Evolutionary conservation across 2,797 vertebrate genomes (phyloP), one percentile per base, ranked within the genome.

Genomic region (Enteromius radiatus): DNA sequence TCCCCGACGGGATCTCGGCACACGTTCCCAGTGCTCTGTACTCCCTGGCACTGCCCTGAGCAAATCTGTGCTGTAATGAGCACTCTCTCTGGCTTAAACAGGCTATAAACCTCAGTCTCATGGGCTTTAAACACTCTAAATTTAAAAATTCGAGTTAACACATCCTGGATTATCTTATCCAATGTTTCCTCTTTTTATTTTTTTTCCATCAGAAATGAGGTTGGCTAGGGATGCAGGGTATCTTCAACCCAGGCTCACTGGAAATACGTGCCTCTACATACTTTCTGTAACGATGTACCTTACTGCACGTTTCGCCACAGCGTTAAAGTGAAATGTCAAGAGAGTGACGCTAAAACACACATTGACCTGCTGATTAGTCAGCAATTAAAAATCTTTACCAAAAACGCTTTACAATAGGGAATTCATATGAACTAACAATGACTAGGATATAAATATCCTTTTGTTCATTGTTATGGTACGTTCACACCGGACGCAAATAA

Each of bases 31-130:
- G 11, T 65, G 65, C 54, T 70, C 11, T 45, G 19, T 52, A 26
- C 36, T 76, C 17, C 28, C 80, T 81, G 73, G 74, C 83, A 81
- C 59, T 78, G 63, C 28, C 38, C n/a, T 68, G 78, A 68, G 61
- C 61, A 79, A 68, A 67, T 21, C 43, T 69, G 9, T 54, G 59
- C 38, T 9, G n/a, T 73, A 77, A 80, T 63, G 49, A 83, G 67
- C 17, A 36, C 56, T 21, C 36, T 67, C 36, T 76, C 54, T 54
- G 36, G 28, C 5, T 59, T 45, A 19, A 61, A 56, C 67, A 12
- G n/a, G 12, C 52, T 69, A 38, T 43, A 23, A 49, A 33, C 38
- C 19, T 4, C 12, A 68, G 17, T 28, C 26, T 64, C 4, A 14
- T 65, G 19, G 28, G 28, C 63, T 83, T 76, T 76, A 21, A 43